Evolutionary conservation across 2,888 invertebrate species (phyloP), one percentile per base, ranked within the genome.

Genomic region (Glyphotaelius pellucidus): DNA sequence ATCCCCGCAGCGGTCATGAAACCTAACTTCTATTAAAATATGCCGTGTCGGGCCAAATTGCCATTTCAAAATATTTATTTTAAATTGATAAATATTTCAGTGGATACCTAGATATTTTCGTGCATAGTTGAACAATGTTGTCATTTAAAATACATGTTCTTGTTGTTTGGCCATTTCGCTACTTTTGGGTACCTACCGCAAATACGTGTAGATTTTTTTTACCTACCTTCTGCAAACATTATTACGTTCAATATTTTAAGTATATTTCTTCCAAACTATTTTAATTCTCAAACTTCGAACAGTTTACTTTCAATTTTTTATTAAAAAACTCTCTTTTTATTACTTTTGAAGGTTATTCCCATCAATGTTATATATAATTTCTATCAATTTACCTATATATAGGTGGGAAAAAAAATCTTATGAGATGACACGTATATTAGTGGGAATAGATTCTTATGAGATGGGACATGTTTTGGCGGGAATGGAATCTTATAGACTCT

Each of bases 1-100:
- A 35, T 47, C 42, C 19, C 25, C 79, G 79, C 79, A 31, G 88
- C 79, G 32, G 79, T 79, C 88, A 30, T 32, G 88, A 25, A 35
- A 89, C 88, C 35, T 11, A 89, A 89, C 80, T 79, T 80, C 32
- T 42, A 89, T 79, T 80, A 89, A 89, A 67, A 89, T 35, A 89
- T n/a, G 47, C 88, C 47, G 67, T 86, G 67, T 67, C 67, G 2
- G 67, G 67, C 9, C 67, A 25, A 67, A 67, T 67, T 67, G 30
- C 25, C 67, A 25, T 67, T 67, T 67, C 67, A 25, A 67, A 67
- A 67, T 67, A 67, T 67, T 67, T 67, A 67, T 67, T 67, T 67
- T 67, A 25, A 67, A 67, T 67, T 67, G 67, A 67, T 67, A n/a
- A 67, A 67, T 67, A 67, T 67, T 67, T 67, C 67, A n/a, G 25